Percentiles rank a stretch among this genome's conserved stretches.
Evolutionary conservation across 2,797 vertebrate species (phyloP).

Genomic region (Trachops cirrhosus): DNA sequence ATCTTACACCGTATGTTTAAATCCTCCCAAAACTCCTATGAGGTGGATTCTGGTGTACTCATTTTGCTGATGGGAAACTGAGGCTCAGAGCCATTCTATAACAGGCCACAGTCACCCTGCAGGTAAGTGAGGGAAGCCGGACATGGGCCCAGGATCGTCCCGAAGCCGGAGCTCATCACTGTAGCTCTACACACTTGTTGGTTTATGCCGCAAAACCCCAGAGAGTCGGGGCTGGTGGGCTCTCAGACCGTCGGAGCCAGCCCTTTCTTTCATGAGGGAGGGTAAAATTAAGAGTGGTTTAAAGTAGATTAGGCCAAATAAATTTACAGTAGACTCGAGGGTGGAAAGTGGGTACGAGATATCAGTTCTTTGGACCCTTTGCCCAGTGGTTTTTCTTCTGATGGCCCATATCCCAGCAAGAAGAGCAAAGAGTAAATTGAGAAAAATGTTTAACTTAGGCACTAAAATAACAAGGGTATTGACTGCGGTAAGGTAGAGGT

Average conservation of each 20-base stretch:
- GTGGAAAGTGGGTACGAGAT: background rate
- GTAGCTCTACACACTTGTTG: background rate
- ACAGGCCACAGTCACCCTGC: background rate
- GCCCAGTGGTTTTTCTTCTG: background rate
- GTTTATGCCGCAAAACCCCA: background rate
- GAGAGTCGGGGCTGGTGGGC: background rate
- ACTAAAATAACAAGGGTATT: background rate
- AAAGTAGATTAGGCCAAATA: background rate
- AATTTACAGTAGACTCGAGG: background rate
- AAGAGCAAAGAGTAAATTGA: background rate
- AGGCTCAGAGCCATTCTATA: background rate
- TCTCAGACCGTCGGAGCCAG: background rate
- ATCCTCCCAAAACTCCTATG: background rate
- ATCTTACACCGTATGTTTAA: background rate
- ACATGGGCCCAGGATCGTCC: background rate
- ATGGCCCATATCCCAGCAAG: background rate
- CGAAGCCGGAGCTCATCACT: background rate
- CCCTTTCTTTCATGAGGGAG: background rate
- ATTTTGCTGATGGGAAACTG: background rate
- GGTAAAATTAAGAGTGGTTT: background rate
- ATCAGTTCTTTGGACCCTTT: background rate
- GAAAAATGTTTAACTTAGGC: background rate
- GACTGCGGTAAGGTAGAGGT: background rate
- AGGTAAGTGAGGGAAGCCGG: background rate
- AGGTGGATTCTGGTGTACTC: background rate